Evolutionary conservation across 2,888 invertebrate species (phyloP), one percentile per base, ranked within the genome.

Genomic region (Amiota mariae): DNA sequence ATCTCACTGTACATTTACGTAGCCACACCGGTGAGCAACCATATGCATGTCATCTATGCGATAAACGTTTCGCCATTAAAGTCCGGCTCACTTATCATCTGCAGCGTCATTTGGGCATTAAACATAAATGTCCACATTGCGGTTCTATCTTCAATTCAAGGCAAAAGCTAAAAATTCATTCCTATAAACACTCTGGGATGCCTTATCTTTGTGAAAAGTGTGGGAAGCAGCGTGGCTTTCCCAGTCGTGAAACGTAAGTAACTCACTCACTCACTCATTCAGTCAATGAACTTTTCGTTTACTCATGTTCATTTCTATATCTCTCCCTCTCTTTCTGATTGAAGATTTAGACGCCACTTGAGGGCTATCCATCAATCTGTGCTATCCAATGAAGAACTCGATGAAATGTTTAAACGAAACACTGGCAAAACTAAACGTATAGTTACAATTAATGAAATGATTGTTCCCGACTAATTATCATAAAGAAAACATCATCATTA

Each of bases 1-100:
- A 85, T 72, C 72, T 85, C 9, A 81, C 80, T 68, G 79, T 83
- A 0, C 85, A 85, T 51, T 59, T 81, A 13, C 81, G 81, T 70
- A 77, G 77, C 0, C 85, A 85, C 64, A 81, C 80, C 0, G 81
- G 80, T 1, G 85, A 85, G 70, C 71, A 79, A 54, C 85, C 85
- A 0, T 85, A 79, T 57, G 78, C 79, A 8, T 85, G 85, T 48
- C 80, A 82, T 75, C 57, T 85, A 1, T 85, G 85, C 59, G 82
- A 81, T 1, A 82, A 81, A 71, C 79, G 83, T 20, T 85, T 80
- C 72, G 80, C 82, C 8, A 85, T 85, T 8, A 85, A 83, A 68
- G 85, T 84, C 1, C 79, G 84, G 0, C 78, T 85, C 0, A 85
- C 85, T 0, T 84, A 84, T 75, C 85, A 85, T 76, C 68, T 85